Conservation (phyloP, 2,888 invertebrate species). For the Andrena flavipes region DNA sequence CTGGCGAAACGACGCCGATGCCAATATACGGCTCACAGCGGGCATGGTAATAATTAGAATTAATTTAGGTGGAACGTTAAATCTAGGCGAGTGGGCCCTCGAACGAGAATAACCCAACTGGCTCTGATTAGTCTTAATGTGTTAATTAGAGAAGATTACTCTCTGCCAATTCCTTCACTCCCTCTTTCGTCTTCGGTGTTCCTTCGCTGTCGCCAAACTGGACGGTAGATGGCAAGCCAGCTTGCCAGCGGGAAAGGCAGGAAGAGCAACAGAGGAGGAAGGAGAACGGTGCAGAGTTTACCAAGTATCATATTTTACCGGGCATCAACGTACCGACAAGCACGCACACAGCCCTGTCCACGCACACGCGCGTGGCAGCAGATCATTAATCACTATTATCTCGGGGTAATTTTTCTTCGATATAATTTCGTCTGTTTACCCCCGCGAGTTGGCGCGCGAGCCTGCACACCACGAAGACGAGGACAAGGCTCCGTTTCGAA, state of each 20-base stretch:
- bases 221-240: conserved; percentile 67
- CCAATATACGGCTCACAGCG: conserved; percentile 71
- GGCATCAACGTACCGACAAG: conserved; percentile 70
- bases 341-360: conserved; percentile 58
- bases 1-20: conserved; percentile 58
- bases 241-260: conserved; percentile 54
- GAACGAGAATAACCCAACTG: conserved; percentile 81
- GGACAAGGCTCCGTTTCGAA: conserved; percentile 64
- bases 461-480: conserved; percentile 67
- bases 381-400: conserved; percentile 83
- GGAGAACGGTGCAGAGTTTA: conserved; percentile 65
- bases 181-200: conserved; percentile 38
- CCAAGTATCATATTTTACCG: conserved; percentile 78
- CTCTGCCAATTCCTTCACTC: conserved; percentile 73
- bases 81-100: conserved; percentile 83
- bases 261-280: conserved; percentile 43
- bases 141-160: conserved; percentile 84
- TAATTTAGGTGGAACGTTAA: conserved; percentile 83
- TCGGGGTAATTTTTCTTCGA: conserved; percentile 83
- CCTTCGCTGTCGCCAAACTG: conserved; percentile 69
- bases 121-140: conserved; percentile 84
- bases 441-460: conserved; percentile 77
- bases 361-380: conserved; percentile 65
- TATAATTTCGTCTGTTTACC: conserved; percentile 83
- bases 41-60: conserved; percentile 82